Base-by-base conservation (phyloP, 1,140 invertebrate species). In the Anoplophora glabripennis region DNA sequence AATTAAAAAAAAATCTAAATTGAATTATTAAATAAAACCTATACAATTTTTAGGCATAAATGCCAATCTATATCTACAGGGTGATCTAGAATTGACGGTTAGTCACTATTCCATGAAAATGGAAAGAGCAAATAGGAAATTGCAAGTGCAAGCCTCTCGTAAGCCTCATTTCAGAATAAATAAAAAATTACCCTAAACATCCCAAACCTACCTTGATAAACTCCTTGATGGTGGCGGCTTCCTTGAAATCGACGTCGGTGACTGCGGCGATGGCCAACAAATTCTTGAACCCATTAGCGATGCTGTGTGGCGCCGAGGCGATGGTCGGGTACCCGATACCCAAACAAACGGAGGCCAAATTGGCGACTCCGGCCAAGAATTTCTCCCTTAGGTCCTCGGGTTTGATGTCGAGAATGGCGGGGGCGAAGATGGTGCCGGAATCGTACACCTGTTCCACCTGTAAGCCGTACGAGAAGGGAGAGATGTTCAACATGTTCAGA, bases 401-500 rank as follows among this genome's bases (percentile, higher is more conserved):
- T 70, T 96, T 99, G 77, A 99, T 98, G 80, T 99, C 97, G 64
- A 99, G 80, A 72, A 99, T 96, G 59, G 89, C 89, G 5, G 97
- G 97, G 8, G 92, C 90, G 77, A 99, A 99, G 71, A 98, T 90
- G 64, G 95, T 97, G 57, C 98, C 97, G 71, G 94, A 96, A 77
- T 99, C 97, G 72, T 99, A 99, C 0, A 99, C 96, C 86, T 91
- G 89, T 76, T 90, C 86, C 54, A 99, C 93, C 12, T 92, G 79
- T 66, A 99, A 84, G 83, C 98, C 97, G 74, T 99, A 99, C 37
- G 94, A 96, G 82, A 99, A 99, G 35, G 98, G 98, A 77, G 94
- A 98, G 76, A 99, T 98, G 83, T 98, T 98, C 83, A 99, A 88
- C 97, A 99, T 99, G 84, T 99, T 99, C 53, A 99, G 82, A 46